Percentiles rank a stretch among this genome's conserved stretches.
These are phyloP conservation scores for Notiomystis cincta DNA, from an alignment of 2,113 vertebrate genomes.

Conservation along the genomic window DNA sequence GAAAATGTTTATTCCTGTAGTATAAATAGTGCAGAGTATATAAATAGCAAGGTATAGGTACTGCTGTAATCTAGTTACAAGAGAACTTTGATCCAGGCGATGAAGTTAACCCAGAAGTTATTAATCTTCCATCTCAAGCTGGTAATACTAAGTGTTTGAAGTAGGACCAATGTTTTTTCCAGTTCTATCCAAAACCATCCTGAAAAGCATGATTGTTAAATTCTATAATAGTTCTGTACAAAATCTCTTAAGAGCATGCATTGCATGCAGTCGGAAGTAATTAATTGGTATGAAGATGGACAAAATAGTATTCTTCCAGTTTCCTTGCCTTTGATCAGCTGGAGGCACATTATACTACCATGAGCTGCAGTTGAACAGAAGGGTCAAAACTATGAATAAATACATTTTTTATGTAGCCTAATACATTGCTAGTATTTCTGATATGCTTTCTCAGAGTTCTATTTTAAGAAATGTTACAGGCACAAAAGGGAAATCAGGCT, in stretches of 20 bases:
- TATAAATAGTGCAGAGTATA: background rate
- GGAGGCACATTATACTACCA: background rate
- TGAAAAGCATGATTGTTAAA: background rate
- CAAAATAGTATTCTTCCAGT: background rate
- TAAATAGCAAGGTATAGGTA: background rate
- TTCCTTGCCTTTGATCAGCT: background rate
- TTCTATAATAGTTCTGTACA: background rate
- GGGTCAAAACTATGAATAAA: conserved; percentile 38
- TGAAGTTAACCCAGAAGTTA: background rate
- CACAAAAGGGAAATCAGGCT: background rate
- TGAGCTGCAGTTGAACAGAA: background rate
- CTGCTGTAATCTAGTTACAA: background rate
- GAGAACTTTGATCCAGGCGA: background rate
- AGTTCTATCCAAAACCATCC: background rate
- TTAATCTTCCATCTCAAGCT: background rate
- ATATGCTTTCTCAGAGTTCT: background rate
- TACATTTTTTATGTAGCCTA: conserved; percentile 14
- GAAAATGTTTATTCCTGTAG: background rate
- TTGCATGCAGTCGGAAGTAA: background rate
- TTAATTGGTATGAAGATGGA: background rate
- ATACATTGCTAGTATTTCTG: background rate
- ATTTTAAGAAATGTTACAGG: background rate
- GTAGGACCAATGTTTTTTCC: background rate
- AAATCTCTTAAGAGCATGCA: background rate
- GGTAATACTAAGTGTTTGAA: background rate